Conservation (phyloP, 2,888 invertebrate species). For the Melanophora roralis region DNA sequence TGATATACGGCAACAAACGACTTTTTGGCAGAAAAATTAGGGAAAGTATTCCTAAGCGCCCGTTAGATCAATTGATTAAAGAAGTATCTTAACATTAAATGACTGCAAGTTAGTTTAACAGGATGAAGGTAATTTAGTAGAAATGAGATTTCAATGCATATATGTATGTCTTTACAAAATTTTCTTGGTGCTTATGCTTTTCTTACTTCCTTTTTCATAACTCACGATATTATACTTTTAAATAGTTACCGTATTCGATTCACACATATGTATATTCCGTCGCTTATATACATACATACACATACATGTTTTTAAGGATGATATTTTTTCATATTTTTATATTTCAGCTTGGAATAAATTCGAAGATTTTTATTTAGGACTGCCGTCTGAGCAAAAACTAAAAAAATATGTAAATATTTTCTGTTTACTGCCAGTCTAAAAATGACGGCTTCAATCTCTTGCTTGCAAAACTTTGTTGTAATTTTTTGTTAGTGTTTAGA, state of each 20-base stretch:
- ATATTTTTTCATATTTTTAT: too few relatives aligned
- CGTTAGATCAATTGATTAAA: too few relatives aligned
- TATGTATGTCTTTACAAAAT: too few relatives aligned
- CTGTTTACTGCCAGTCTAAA: constrained; percentile 3
- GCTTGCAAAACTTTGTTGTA: constrained; percentile 49
- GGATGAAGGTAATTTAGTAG: too few relatives aligned
- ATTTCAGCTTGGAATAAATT: constrained; percentile 57
- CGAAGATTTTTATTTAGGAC: constrained; percentile 49
- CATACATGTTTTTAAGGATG: constrained; percentile 9
- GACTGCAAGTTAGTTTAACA: too few relatives aligned
- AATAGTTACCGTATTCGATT: too few relatives aligned
- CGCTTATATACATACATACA: too few relatives aligned
- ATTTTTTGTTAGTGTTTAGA: constrained; percentile 46
- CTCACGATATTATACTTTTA: too few relatives aligned
- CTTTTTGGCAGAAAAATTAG: constrained; percentile 6
- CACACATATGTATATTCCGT: too few relatives aligned
- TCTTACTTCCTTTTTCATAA: not conserved
- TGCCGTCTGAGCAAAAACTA: constrained; percentile 29
- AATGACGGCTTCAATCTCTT: not conserved
- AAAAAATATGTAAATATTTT: not conserved
- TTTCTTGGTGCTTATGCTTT: not conserved
- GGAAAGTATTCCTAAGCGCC: not conserved
- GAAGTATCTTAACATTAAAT: too few relatives aligned
- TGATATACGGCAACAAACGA: constrained; percentile 50
- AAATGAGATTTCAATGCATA: too few relatives aligned